Evolutionary conservation across 2,113 vertebrate species (phyloP).

Genomic region (Chascanopsetta lugubris): DNA sequence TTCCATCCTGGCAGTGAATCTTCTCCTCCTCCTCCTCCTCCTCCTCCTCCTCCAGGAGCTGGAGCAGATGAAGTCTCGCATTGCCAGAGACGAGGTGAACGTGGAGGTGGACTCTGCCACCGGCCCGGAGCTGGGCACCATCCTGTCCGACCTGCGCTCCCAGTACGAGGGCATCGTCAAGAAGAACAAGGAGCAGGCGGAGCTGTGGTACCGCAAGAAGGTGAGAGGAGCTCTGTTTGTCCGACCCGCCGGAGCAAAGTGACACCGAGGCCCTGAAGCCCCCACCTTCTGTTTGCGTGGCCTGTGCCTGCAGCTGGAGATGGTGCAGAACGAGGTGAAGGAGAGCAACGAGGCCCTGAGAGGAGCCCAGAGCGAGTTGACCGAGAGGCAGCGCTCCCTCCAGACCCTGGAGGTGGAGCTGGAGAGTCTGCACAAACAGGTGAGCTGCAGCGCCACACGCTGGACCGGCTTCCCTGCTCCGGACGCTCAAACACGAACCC

Average conservation of each 20-base stretch:
- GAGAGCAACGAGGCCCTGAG: conserved; percentile 81
- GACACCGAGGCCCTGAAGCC: too few species aligned
- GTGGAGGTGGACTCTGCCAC: conserved; percentile 81
- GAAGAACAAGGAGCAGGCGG: conserved; percentile 84
- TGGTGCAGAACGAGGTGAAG: conserved; percentile 79
- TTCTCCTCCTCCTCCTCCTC: neutral
- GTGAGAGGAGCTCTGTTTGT: conserved; percentile 47
- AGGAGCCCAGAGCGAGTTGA: conserved; percentile 76
- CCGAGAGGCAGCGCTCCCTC: conserved; percentile 82
- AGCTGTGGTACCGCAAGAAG: conserved; percentile 84
- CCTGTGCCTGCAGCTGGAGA: conserved; percentile 71
- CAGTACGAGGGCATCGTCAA: conserved; percentile 84
- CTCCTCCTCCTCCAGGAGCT: conserved; percentile 73
- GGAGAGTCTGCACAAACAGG: conserved; percentile 84
- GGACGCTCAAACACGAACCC: neutral
- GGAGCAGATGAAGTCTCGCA: conserved; percentile 74
- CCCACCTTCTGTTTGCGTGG: neutral
- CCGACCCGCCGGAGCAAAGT: too few species aligned
- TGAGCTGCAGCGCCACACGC: conserved; percentile 31
- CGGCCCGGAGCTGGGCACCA: conserved; percentile 78
- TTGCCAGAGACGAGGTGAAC: conserved; percentile 79
- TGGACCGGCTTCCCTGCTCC: neutral
- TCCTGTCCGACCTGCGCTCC: conserved; percentile 77
- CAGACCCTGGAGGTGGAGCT: conserved; percentile 83
- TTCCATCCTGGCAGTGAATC: too few species aligned